Evolutionary conservation across 2,113 vertebrate species (phyloP), one percentile per base, ranked within the genome.

Genomic region (human): DNA sequence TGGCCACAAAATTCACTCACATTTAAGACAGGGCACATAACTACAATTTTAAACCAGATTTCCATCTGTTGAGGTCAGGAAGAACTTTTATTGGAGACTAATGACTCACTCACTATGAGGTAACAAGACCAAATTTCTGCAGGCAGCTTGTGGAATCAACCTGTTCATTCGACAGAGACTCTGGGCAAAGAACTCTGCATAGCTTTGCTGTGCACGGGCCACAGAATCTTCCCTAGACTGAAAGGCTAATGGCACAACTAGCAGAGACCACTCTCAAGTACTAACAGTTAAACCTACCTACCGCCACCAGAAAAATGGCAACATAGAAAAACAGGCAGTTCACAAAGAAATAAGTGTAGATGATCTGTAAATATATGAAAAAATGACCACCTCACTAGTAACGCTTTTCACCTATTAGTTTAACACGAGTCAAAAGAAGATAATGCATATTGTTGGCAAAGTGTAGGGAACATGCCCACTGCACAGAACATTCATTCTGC

Each of bases 41-140:
- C 12, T 68, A 91, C 12, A 90, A 81, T 89, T 94, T 92, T 80
- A 55, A 94, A 81, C 48, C 18, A 75, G 43, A 88, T 84, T 86
- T 96, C 94, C 85, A 95, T 92, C 91, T 93, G 78, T 35, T 95
- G 82, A 89, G 85, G 68, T 88, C 66, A 94, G 18, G 11, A 91
- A 88, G 23, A 86, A 92, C 66, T 89, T 96, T 90, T 91, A 93
- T 0, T 81, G 23, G 40, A 93, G 76, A 90, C 32, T 84, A 45
- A 50, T 32, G 81, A 93, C 43, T 95, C 61, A 94, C 43, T 97
- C 61, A 81, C 61, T 85, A 64, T 78, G 64, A 90, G 94, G 38
- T 85, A 83, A 92, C 13, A 93, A 92, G 55, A 43, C 9, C 88
- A 96, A 64, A 57, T 48, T 79, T 82, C 89, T 20, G 4, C 55